phyloP scores from a whole-genome alignment of 2,113 vertebrate species.

The Bostrychus sinensis region DNA sequence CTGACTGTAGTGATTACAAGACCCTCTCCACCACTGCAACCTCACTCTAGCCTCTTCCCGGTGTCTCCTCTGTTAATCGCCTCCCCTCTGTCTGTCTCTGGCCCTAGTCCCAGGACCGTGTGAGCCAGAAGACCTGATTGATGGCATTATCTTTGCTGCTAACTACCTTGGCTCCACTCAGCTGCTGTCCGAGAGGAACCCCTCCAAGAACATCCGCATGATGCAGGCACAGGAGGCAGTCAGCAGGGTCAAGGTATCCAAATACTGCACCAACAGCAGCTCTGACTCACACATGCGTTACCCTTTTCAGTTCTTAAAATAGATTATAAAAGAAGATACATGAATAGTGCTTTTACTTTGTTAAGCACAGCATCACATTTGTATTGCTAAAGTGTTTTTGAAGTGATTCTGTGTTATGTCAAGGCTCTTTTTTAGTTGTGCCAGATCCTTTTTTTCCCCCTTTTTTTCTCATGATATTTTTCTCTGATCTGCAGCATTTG shows the following conservation, averaged over 20 bases:
- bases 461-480: conserved; percentile 36
- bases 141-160: conserved; percentile 98
- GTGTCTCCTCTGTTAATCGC: conserved; percentile 37
- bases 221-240: conserved; percentile 99
- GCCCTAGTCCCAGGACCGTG: conserved; percentile 94
- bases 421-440: background rate
- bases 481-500: background rate
- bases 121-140: conserved; percentile 97
- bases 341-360: conserved; percentile 3
- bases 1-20: conserved; percentile 29
- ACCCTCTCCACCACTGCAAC: conserved; percentile 31
- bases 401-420: background rate
- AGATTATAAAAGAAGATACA: conserved; percentile 1
- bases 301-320: conserved; percentile 8
- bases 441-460: background rate
- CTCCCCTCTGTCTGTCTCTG: conserved; percentile 36
- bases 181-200: conserved; percentile 96
- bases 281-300: conserved; percentile 9
- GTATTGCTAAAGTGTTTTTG: background rate
- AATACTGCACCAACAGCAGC: conserved; percentile 6
- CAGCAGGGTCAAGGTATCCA: conserved; percentile 93
- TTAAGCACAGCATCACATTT: background rate
- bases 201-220: conserved; percentile 98
- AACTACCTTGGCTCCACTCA: conserved; percentile 99
- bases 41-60: background rate